phyloP scores from a whole-genome alignment of 2,797 vertebrate species.

The Cacajao melanocephalus region DNA sequence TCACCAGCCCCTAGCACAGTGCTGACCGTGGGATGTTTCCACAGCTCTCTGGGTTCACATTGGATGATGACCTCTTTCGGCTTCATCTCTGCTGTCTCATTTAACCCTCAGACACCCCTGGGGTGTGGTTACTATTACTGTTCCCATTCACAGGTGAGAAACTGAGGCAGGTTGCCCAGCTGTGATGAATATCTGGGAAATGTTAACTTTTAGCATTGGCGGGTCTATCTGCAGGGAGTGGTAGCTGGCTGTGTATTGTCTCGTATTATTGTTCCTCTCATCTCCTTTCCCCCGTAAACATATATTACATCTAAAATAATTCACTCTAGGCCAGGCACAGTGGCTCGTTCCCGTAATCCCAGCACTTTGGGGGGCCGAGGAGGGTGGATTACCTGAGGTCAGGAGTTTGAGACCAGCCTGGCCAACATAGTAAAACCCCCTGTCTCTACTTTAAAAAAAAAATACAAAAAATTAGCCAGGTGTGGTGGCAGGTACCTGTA shows the following conservation, averaged over 20 bases:
- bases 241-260: rapidly evolving
- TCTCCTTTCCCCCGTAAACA: background rate
- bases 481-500: background rate
- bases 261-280: no score
- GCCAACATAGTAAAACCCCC: background rate
- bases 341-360: background rate
- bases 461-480: background rate
- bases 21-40: background rate
- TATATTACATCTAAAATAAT: background rate
- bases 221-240: no score
- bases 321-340: background rate
- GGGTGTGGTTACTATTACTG: rapidly evolving
- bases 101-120: background rate
- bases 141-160: no score
- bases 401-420: background rate
- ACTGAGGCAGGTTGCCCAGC: background rate
- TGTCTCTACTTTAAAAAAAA: background rate
- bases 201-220: rapidly evolving
- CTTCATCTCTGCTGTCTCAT: background rate
- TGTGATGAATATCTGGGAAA: rapidly evolving
- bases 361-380: background rate
- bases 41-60: background rate
- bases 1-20: background rate
- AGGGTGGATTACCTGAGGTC: background rate
- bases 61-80: background rate